Percentiles rank a stretch among this genome's conserved stretches.
These are phyloP conservation scores for Dendrolimus kikuchii DNA, from an alignment of 1,140 invertebrate species.

Conservation along the genomic window DNA sequence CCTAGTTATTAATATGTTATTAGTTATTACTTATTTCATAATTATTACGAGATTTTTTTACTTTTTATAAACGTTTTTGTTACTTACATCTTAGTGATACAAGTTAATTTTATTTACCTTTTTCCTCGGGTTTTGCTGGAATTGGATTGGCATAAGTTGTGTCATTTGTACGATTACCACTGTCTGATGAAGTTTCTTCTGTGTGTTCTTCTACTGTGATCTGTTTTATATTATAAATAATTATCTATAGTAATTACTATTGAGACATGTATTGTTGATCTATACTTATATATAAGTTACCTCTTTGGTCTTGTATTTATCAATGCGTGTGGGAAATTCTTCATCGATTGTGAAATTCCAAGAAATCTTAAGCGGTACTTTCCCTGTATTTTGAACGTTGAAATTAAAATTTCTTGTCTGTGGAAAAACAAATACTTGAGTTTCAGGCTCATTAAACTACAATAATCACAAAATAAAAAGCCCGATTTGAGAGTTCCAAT, in stretches of 20 bases:
- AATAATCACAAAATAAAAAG: too few species aligned
- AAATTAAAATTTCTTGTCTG: slow-evolving; percentile 47
- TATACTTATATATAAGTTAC: slow-evolving; percentile 12
- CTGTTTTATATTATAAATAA: too few species aligned
- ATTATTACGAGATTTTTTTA: too few species aligned
- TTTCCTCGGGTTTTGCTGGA: not conserved
- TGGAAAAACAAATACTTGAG: slow-evolving; percentile 9
- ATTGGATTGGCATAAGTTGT: not conserved
- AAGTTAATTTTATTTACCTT: not conserved
- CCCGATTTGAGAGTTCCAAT: too few species aligned
- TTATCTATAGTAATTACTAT: too few species aligned
- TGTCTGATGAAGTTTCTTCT: not conserved
- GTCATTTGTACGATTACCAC: slow-evolving; percentile 3
- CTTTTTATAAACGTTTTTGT: too few species aligned
- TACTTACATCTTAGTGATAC: too few species aligned
- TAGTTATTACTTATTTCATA: too few species aligned
- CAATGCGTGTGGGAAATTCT: slow-evolving; percentile 47
- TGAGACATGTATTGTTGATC: not conserved
- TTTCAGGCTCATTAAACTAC: not conserved
- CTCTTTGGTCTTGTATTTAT: slow-evolving; percentile 26
- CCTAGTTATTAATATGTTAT: too few species aligned
- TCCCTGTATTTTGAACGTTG: slow-evolving; percentile 43
- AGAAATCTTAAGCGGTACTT: slow-evolving; percentile 46
- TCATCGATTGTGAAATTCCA: slow-evolving; percentile 57
- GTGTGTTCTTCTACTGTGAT: too few species aligned